Base-by-base conservation (phyloP, 1,140 invertebrate genomes). In the Chymomyza costata region DNA sequence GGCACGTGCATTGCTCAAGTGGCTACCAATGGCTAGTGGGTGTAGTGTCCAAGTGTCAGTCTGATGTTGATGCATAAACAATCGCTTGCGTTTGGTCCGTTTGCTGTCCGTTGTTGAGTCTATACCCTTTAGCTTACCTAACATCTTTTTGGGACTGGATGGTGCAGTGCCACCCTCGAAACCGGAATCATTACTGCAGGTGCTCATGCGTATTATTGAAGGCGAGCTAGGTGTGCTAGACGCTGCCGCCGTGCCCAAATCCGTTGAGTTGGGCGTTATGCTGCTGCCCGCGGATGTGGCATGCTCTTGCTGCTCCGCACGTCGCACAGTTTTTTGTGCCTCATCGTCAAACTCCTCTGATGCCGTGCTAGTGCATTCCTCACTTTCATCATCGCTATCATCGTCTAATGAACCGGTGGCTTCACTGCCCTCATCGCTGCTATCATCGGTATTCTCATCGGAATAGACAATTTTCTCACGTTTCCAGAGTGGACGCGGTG, bases 401-500 rank as follows among this genome's bases (percentile, higher is more conserved):
- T 43, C 69, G 1, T 78, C 76, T 16, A 71, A 19, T 1, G 50
- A 71, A 11, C 65, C 68, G 1, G 55, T 61, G 7, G 30, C 56
- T 39, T 43, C 53, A 43, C 49, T 61, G 32, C 78, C 70, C 56
- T 82, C 67, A 28, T 69, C 65, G 50, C 63, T 81, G 48, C 83
- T 81, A 31, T 84, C 82, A 2, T 83, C 81, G 0, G 82, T 80
- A 39, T 85, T 83, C 54, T 84, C 82, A 41, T 81, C 76, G 0
- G 80, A 73, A 34, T 85, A 85, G 13, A 82, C 73, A 14, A 84
- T 76, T 52, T 83, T 84, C 17, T 85, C 82, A 6, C 78, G 81
- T 64, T 89, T 90, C 84, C 88, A 88, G 13, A 90, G 73, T 3
- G 89, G 89, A 51, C 88, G 86, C 11, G 89, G 89, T 30, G 88